phyloP scores from a whole-genome alignment of 2,888 invertebrate species.

The Megalurothrips usitatus region DNA sequence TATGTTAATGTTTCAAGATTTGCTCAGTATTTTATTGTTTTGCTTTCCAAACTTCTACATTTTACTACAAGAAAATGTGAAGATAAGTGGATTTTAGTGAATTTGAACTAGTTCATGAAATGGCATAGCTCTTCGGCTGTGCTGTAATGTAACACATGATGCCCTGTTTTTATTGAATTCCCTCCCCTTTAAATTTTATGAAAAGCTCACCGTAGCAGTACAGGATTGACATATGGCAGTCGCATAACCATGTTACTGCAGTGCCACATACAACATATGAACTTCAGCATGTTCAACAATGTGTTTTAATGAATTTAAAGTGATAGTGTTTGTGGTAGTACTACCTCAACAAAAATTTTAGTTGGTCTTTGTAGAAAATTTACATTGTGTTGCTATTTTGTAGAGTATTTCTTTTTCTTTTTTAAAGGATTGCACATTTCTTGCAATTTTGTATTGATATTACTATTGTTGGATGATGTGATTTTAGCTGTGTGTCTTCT shows the following conservation, averaged over 20 bases:
- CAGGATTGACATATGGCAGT: too few species aligned
- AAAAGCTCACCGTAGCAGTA: neutral
- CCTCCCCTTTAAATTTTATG: neutral
- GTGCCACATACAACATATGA: too few species aligned
- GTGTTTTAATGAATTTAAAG: too few species aligned
- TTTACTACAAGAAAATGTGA: too few species aligned
- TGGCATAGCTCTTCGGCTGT: too few species aligned
- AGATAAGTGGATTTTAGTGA: too few species aligned
- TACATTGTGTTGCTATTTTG: conserved; percentile 7
- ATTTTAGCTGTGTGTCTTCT: neutral
- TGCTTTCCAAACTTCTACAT: too few species aligned
- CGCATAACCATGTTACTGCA: too few species aligned
- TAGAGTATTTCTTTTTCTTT: neutral
- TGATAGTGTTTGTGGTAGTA: too few species aligned
- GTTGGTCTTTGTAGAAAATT: neutral
- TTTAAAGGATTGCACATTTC: neutral
- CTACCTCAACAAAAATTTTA: neutral
- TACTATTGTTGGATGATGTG: neutral
- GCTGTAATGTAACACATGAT: too few species aligned
- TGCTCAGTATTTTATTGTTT: neutral
- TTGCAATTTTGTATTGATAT: neutral
- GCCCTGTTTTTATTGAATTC: neutral
- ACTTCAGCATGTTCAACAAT: too few species aligned
- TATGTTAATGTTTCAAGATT: neutral
- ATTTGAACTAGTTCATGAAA: too few species aligned